Base-by-base conservation (phyloP, 2,113 vertebrate species). In the Balaeniceps rex region DNA sequence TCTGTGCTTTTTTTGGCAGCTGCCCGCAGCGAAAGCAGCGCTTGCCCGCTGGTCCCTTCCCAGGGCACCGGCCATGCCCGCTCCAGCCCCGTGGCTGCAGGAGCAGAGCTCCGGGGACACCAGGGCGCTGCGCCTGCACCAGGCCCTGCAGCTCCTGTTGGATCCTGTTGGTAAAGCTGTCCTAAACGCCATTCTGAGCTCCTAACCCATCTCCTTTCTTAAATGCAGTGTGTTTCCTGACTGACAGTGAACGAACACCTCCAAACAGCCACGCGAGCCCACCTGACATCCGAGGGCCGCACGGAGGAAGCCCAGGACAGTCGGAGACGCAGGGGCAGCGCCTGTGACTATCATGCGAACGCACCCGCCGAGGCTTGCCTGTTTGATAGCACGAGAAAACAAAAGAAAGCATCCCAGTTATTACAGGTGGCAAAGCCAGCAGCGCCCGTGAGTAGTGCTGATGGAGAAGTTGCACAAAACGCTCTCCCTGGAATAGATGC, bases 251-350 rank as follows among this genome's bases (percentile, higher is more conserved):
- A 4, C 0, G 6, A 58, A 4, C 11, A 19, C 1, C 47, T 40
- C 42, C 51, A 2, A 22, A 4, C 2, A 52, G 60, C 29, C 11
- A 1, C 18, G 4, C 0, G 4, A 68, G 38, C 97, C 84, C 97
- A 99, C 99, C 99, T 99, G 99, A 80, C 99, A 99, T 24, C 99
- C 99, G 6, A 99, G 98, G n/a, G 99, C 99, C 0, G 99, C 99
- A 18, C 99, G 98, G 76, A 99, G 99, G 96, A 99, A 99, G 80
- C 99, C 99, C 94, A 99, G 98, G 44, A 99, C 99, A 0, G 97
- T 97, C 1, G 99, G 99, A 19, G 99, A 99, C 0, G 99, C 99
- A 0, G 99, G 99, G 52, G 99, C 99, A 16, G 99, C 99, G 18
- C 99, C 99, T 1, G 99, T 99, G 29, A 99, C 99, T 14, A 99